phyloP scores from a whole-genome alignment of 1,140 invertebrate species.

The Metopolophium dirhodum region DNA sequence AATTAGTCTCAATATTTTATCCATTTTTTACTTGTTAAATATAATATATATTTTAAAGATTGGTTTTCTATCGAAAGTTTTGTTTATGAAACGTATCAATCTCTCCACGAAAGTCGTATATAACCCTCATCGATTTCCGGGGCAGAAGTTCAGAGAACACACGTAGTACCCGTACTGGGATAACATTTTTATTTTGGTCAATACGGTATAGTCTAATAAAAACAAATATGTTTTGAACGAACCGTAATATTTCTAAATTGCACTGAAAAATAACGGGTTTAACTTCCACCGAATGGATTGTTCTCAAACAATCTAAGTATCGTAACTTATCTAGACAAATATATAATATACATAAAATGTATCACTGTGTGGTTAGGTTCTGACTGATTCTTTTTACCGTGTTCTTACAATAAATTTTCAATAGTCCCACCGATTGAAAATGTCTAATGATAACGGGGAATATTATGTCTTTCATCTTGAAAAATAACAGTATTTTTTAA shows the following conservation, averaged over 20 bases:
- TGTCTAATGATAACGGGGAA: not conserved
- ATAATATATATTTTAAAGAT: no score
- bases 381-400: not conserved
- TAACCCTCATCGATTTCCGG: not conserved
- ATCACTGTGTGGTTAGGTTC: not conserved
- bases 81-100: not conserved
- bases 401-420: not conserved
- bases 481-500: not conserved
- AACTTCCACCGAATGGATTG: not conserved
- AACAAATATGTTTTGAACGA: not conserved
- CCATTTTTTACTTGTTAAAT: no score
- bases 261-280: not conserved
- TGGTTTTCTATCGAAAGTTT: not conserved
- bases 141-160: not conserved
- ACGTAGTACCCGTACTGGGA: not conserved
- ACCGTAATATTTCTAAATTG: not conserved
- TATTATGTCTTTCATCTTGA: not conserved
- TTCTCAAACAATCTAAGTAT: not conserved
- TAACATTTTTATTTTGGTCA: conserved; percentile 12
- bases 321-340: not conserved
- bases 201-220: not conserved
- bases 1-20: no score
- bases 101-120: not conserved
- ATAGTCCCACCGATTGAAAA: not conserved
- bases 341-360: not conserved